Evolutionary conservation across 1,140 invertebrate genomes (phyloP), one percentile per base, ranked within the genome.

Genomic region (Campodea augens): DNA sequence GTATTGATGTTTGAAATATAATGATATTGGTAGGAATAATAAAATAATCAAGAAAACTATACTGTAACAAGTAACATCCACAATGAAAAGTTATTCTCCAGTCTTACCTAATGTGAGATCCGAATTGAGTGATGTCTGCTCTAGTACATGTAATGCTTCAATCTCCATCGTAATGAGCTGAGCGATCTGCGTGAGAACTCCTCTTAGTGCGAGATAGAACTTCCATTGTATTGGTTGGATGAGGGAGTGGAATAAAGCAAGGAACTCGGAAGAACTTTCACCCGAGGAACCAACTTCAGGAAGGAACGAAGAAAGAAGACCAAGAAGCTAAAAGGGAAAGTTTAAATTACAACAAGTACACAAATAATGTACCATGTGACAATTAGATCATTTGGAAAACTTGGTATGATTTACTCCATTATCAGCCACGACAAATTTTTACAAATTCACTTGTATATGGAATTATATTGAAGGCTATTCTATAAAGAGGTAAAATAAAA

Each of bases 251-350:
- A 90, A 95, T 0, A 92, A 61, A 4, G 74, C 69, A 12, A 92
- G 68, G 57, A 91, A 97, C 58, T 97, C 89, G n/a, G 81, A 78
- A 46, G 87, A 84, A 52, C 79, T 82, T 61, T 95, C 89, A 2
- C 91, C 91, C 12, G 84, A 83, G 0, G 65, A 64, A 10, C 81
- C 77, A 10, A 93, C 65, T 58, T 91, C 80, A 44, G 83, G 78
- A 25, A 97, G 63, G 60, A 89, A 97, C 41, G 76, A 75, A 0
- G 89, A 95, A 15, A 96, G 60, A 53, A 95, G 64, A 41, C 92
- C 79, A 2, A 96, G 62, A 23, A 93, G 74, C 66, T 79, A 60
- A 25, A 5, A 23, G 19, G 27, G 20, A 44, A 32, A 5, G 38
- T 41, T 43, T 3, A 1, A 24, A 7, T 4, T 43, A 40, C 40